Base-by-base conservation (phyloP, 2,888 invertebrate genomes). In the Cetonia aurata region DNA sequence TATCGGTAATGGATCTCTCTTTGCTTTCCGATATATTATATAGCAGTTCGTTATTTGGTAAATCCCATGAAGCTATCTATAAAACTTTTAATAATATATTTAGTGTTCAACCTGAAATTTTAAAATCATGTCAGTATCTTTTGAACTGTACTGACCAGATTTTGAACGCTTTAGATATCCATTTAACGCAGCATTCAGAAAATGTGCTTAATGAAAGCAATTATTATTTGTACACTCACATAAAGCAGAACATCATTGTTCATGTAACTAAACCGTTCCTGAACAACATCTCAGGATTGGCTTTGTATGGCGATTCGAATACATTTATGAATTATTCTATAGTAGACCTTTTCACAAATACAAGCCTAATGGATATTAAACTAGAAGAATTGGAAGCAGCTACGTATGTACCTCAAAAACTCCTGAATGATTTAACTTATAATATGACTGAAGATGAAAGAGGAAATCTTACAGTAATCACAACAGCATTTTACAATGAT, bases 91-190 rank as follows among this genome's bases (percentile, higher is more conserved):
- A 90, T 77, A 87, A 87, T 80, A 46, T 84, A 15, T 67, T 82
- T 44, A 71, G 75, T 9, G 72, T 75, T 2, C 74, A 80, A 53
- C 50, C 46, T 0, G 55, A 70, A 13, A 69, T 74, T 6, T 71
- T 83, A 48, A 72, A 74, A 70, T 80, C 86, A 75, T 86, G 89
- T 0, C 88, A 89, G 81, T 86, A 85, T 19, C 50, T 75, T 9
- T 84, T 91, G 67, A 91, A 91, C 81, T 88, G 90, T 13, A 90
- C 91, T 0, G 91, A 91, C 80, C 86, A 87, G 12, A 85, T 91
- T 72, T 82, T 92, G 62, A 89, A 90, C 77, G 85, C 88, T 6
- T 83, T 90, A 33, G 89, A 88, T 75, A 84, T 85, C 74, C 84
- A 89, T 42, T 85, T 90, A 73, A 86, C 88, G 77, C 82, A 86